Conservation (phyloP, 2,113 vertebrate species). For the Atherinomorus stipes region DNA sequence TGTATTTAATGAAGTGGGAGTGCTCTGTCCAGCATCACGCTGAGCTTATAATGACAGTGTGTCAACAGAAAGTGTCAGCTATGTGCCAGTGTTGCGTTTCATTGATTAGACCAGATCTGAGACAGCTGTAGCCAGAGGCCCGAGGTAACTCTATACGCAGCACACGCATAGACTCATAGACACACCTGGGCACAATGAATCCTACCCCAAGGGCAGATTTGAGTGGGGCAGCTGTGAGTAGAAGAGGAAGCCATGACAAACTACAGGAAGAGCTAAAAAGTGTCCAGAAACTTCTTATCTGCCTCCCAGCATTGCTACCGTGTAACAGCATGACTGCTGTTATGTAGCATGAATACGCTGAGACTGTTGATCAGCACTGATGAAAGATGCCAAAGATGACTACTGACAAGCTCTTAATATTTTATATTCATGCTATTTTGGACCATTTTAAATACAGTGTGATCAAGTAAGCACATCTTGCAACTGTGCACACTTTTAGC, state of each 20-base stretch:
- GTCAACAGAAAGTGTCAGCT: conserved; percentile 60
- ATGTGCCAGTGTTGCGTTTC: conserved; percentile 51
- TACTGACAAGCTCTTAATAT: not conserved
- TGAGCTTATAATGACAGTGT: conserved; percentile 38
- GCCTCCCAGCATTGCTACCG: conserved; percentile 6
- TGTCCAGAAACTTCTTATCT: not conserved
- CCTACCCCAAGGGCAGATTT: conserved; percentile 54
- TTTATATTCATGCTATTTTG: not conserved
- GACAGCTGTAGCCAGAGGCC: conserved; percentile 60
- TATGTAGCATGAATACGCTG: not conserved
- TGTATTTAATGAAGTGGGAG: conserved; percentile 13
- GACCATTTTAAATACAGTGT: not conserved
- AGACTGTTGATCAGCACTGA: not conserved
- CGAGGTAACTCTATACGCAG: conserved; percentile 59
- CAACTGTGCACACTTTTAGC: not conserved
- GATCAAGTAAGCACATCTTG: not conserved
- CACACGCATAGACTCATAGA: conserved; percentile 33
- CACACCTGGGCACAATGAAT: conserved; percentile 68
- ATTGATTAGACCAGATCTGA: conserved; percentile 63
- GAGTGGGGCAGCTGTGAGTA: conserved; percentile 36
- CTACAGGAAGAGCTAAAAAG: conserved; percentile 8
- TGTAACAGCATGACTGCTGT: not conserved
- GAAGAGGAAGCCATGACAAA: conserved; percentile 36
- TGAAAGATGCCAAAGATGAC: not conserved
- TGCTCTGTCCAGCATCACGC: conserved; percentile 19